phyloP scores from a whole-genome alignment of 2,888 invertebrate species.

The Neocrepidodera transversa region DNA sequence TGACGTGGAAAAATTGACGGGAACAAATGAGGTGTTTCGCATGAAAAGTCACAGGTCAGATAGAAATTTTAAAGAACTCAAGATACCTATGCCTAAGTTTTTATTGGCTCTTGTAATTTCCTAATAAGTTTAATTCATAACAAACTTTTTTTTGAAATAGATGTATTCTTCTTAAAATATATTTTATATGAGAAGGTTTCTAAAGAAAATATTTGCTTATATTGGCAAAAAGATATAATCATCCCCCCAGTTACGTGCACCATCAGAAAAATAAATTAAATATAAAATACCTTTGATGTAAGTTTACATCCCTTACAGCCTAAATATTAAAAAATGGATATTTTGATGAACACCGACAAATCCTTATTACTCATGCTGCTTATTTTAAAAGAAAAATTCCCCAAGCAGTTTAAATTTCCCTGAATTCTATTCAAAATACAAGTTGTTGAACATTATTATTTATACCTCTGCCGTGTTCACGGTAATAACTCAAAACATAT shows the following conservation, averaged over 20 bases:
- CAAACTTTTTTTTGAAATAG: no score
- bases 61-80: no score
- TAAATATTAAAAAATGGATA: not conserved
- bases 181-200: no score
- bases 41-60: conserved; percentile 27
- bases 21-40: conserved; percentile 34
- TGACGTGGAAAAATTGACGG: conserved; percentile 30
- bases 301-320: not conserved
- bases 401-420: conserved; percentile 8
- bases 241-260: no score
- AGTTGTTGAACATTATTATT: conserved; percentile 23
- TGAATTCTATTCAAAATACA: conserved; percentile 16
- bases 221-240: no score
- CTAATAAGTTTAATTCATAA: no score
- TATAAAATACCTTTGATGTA: not conserved
- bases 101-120: no score
- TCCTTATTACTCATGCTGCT: conserved; percentile 16
- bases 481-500: conserved; percentile 16
- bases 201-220: no score
- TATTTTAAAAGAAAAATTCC: conserved; percentile 10
- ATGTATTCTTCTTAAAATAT: no score
- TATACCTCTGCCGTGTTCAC: conserved; percentile 10
- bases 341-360: conserved; percentile 5
- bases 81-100: no score
- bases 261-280: not conserved